Evolutionary conservation across 2,888 invertebrate species (phyloP), one percentile per base, ranked within the genome.

Genomic region (Rhagium mordax): DNA sequence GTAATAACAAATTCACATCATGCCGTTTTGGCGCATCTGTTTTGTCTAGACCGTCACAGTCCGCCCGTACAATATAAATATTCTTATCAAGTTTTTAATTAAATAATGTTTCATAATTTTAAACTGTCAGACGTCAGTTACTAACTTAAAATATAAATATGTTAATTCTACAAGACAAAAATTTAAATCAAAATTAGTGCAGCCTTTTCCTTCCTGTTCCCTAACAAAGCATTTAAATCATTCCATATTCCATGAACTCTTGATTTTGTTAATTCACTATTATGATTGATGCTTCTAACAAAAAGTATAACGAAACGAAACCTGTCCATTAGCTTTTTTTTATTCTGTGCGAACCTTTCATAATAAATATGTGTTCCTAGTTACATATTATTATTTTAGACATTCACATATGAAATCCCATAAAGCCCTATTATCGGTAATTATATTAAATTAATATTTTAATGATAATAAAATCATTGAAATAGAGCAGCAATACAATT

Each of bases 1-100:
- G n/a, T 51, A 62, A 70, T 70, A 70, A 48, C 15, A 70, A 61
- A 70, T 70, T 70, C 61, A 70, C 60, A 21, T 69, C 69, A 69
- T 47, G 69, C 27, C n/a, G 27, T 61, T 55, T 60, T 53, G 61
- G 21, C 53, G n/a, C 61, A 70, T 70, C 62, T 70, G 70, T 51
- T 70, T 53, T 57, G 24, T 41, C 62, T 61, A n/a, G 70, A 33
- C 41, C 47, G 60, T 51, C 24, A 48, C 62, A 33, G 55, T 41
- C 29, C 20, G 59, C 20, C n/a, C 48, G 33, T 53, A 13, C 27
- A 60, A 70, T 51, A 61, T 70, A 70, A 70, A 70, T 62, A 70
- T 61, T 51, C 62, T 70, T 49, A 62, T 51, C 61, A 51, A 53
- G 53, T 16, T 18, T 21, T 70, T 70, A 70, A 70, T 70, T 61